Evolutionary conservation across 2,888 invertebrate genomes (phyloP).

Genomic region (Perizoma affinitatum): DNA sequence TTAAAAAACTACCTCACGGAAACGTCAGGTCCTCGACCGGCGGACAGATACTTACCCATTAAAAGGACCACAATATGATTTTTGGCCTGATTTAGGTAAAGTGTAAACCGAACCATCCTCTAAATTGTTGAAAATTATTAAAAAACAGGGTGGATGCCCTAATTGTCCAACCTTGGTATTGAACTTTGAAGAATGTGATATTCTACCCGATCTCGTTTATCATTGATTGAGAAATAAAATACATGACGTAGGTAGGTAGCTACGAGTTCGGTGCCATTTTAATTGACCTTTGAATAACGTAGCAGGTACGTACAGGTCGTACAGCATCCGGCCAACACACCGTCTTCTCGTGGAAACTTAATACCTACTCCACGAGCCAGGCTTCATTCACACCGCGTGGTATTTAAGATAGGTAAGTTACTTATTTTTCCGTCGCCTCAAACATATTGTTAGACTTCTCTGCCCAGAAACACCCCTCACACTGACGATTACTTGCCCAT

Average conservation of each 20-base stretch:
- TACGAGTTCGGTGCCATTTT: constrained; percentile 25
- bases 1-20: constrained; percentile 53
- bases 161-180: constrained; percentile 48
- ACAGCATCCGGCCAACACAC: constrained; percentile 16
- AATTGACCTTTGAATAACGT: constrained; percentile 22
- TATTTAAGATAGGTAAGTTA: neutral
- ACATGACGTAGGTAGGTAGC: constrained; percentile 16
- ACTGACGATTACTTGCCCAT: too few relatives aligned
- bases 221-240: constrained; percentile 24
- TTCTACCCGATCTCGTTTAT: constrained; percentile 7
- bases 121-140: constrained; percentile 35
- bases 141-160: constrained; percentile 36
- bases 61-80: constrained; percentile 27
- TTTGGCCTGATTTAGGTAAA: constrained; percentile 21
- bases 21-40: constrained; percentile 62
- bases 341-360: constrained; percentile 8
- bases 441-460: too few relatives aligned
- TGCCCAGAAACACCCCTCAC: too few relatives aligned
- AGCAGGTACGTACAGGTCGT: constrained; percentile 7
- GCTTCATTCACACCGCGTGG: neutral
- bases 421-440: too few relatives aligned
- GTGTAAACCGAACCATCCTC: constrained; percentile 20
- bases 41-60: constrained; percentile 48
- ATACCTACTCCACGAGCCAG: neutral
- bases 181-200: constrained; percentile 44